Percentiles rank a stretch among this genome's conserved stretches.
Conservation (phyloP, 1,140 invertebrate genomes). For the Caenorhabditis briggsae region DNA sequence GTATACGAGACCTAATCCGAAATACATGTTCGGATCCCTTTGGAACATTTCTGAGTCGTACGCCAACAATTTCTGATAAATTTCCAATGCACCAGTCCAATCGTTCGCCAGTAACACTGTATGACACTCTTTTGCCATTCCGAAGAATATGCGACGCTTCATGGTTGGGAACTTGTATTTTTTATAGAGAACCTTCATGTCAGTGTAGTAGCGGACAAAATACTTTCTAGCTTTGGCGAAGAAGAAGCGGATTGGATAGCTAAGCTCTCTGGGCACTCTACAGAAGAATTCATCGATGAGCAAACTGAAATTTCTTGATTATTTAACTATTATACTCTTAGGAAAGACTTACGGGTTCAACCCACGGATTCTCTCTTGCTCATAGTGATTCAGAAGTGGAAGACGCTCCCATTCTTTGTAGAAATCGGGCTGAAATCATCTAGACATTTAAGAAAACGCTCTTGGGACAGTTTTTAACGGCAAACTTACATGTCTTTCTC, state of each 20-base stretch:
- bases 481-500: neutral
- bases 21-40: constrained; percentile 87
- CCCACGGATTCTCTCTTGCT: neutral
- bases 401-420: neutral
- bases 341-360: neutral
- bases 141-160: neutral
- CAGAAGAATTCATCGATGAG: neutral
- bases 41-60: constrained; percentile 68
- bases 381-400: neutral
- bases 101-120: constrained; percentile 70
- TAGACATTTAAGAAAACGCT: too few species aligned
- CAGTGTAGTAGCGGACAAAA: neutral
- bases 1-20: constrained; percentile 92
- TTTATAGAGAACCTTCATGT: constrained; percentile 9
- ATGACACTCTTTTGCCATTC: constrained; percentile 67
- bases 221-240: constrained; percentile 3
- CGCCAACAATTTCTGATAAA: constrained; percentile 70
- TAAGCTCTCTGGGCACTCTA: neutral
- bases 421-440: neutral
- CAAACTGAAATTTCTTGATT: neutral
- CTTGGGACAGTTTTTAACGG: too few species aligned
- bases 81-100: constrained; percentile 70
- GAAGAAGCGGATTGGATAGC: neutral
- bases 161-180: constrained; percentile 14
- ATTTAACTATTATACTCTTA: neutral